phyloP scores from a whole-genome alignment of 37 sponge, comb jelly and placozoan species.

The Chondrilla cf. caribensis region DNA sequence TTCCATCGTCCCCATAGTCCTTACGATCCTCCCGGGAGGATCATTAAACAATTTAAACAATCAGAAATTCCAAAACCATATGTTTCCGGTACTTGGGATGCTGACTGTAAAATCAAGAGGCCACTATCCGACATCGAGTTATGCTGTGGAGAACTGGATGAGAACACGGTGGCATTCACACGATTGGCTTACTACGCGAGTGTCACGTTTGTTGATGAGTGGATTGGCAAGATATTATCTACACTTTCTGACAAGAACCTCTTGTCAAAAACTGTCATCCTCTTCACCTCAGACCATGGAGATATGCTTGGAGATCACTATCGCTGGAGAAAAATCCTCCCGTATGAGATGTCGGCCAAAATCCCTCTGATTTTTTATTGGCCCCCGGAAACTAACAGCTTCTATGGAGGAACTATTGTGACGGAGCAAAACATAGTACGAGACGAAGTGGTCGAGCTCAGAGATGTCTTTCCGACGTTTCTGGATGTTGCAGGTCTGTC shows the following conservation, averaged over 20 bases:
- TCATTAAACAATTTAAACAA: conserved; percentile 35
- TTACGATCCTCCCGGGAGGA: conserved; percentile 62
- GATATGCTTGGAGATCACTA: conserved; percentile 81
- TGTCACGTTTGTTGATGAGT: conserved; percentile 64
- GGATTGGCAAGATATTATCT: conserved; percentile 55
- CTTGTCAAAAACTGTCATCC: conserved; percentile 38
- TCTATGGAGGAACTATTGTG: conserved; percentile 23
- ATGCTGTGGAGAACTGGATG: conserved; percentile 63
- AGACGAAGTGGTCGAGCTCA: conserved; percentile 42
- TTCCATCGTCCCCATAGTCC: conserved; percentile 81
- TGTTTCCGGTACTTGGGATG: conserved; percentile 34
- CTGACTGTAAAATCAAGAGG: background rate
- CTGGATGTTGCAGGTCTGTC: conserved; percentile 38
- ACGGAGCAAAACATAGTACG: conserved; percentile 16
- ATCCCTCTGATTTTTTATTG: conserved; percentile 61
- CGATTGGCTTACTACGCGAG: conserved; percentile 63
- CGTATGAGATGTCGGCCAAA: conserved; percentile 55
- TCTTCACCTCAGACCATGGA: conserved; percentile 76
- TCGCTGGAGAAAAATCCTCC: conserved; percentile 61
- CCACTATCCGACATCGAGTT: conserved; percentile 20
- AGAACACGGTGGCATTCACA: conserved; percentile 15
- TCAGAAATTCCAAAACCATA: conserved; percentile 40
- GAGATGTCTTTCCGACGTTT: conserved; percentile 71
- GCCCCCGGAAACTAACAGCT: conserved; percentile 26
- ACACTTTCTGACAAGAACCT: conserved; percentile 21